Evolutionary conservation across 2,113 vertebrate species (phyloP).

Genomic region (Archilochus colubris): DNA sequence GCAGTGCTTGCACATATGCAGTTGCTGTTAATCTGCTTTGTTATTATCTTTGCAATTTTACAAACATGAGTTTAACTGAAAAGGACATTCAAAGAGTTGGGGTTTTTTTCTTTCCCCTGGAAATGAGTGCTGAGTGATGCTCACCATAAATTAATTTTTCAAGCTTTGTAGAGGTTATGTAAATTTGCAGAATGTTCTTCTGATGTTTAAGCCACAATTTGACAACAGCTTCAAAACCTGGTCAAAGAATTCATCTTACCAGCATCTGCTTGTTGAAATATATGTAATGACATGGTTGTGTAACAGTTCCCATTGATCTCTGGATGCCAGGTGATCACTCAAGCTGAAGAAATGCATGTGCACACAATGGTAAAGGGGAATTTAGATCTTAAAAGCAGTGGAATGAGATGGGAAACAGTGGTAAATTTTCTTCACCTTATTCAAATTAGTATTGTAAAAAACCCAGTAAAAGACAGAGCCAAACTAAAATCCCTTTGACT

Average conservation of each 20-base stretch:
- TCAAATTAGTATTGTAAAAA: constrained; percentile 15
- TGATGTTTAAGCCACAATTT: constrained; percentile 52
- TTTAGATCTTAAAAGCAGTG: background rate
- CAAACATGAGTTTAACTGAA: constrained; percentile 17
- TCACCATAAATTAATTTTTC: constrained; percentile 61
- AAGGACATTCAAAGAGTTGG: constrained; percentile 35
- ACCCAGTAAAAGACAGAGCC: background rate
- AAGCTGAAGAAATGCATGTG: constrained; percentile 55
- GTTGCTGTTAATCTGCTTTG: constrained; percentile 28
- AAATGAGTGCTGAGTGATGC: constrained; percentile 41
- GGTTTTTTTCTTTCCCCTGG: background rate
- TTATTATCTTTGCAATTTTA: constrained; percentile 57
- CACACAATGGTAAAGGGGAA: constrained; percentile 32
- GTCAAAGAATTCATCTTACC: constrained; percentile 26
- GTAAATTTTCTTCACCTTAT: background rate
- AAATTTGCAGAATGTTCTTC: constrained; percentile 35
- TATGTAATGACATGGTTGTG: constrained; percentile 48
- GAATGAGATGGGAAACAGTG: background rate
- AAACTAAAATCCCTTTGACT: background rate
- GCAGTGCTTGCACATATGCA: background rate
- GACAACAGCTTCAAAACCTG: constrained; percentile 59
- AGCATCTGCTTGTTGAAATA: constrained; percentile 61
- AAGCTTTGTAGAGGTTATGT: constrained; percentile 29
- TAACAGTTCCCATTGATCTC: constrained; percentile 49
- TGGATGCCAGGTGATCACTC: constrained; percentile 55